Base-by-base conservation (phyloP, 1,140 invertebrate species). In the Sarcophaga peregrina region DNA sequence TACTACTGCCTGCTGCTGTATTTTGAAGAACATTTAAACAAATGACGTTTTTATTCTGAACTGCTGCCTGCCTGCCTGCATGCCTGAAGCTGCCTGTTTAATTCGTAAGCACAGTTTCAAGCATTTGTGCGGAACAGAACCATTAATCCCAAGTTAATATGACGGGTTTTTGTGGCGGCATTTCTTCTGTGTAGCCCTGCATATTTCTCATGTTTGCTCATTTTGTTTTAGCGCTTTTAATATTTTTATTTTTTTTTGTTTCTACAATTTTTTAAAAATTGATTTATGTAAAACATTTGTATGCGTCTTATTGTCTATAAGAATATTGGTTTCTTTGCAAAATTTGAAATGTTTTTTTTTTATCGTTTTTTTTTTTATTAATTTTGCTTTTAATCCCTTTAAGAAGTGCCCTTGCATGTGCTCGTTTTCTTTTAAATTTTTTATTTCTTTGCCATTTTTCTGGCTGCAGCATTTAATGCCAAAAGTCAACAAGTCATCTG, bases 401-500 rank as follows among this genome's bases (percentile, higher is more conserved):
- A 78, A 50, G 75, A 50, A 78, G 17, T 78, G 75, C n/a, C 20
- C 15, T 78, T n/a, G 75, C 75, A 52, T 50, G 75, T 74, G 75
- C n/a, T 45, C 15, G 9, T 5, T 74, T 74, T 74, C 73, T 15
- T 37, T 74, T 25, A 46, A 10, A 15, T 37, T 76, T 45, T 25
- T 10, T 78, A 17, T 6, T n/a, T 76, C 47, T 45, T 5, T 68
- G n/a, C n/a, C n/a, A n/a, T n/a, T n/a, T n/a, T n/a, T n/a, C n/a
- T 81, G 25, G 62, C 47, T 58, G 3, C 52, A 10, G n/a, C 15
- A 78, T 50, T n/a, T 78, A 78, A 47, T 50, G 20, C 37, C 48
- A 76, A 80, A 58, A 81, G 80, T 81, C 80, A 81, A 81, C 52
- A 81, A 81, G 52, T 81, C 80, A 81, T 81, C 52, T 76, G 20